Evolutionary conservation across 2,113 vertebrate species (phyloP).

Genomic region (Hippolais icterina): DNA sequence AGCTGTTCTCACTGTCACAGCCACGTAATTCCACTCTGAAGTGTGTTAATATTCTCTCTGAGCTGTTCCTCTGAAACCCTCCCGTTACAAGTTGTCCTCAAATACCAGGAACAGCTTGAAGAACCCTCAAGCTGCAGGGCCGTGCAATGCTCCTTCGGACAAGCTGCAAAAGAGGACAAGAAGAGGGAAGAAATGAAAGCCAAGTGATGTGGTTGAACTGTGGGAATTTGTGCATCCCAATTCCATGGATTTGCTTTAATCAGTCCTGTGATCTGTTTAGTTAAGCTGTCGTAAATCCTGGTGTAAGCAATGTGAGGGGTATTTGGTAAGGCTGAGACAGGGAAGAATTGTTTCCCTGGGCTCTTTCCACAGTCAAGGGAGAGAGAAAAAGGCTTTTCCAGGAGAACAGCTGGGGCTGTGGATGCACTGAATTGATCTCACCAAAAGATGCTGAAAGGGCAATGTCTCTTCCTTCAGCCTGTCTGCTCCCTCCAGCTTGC

Average conservation of each 20-base stretch:
- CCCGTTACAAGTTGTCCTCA: background rate
- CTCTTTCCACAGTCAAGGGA: background rate
- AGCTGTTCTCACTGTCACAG: constrained; percentile 39
- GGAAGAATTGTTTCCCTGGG: background rate
- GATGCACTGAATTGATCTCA: background rate
- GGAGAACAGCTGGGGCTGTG: background rate
- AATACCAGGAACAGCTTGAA: background rate
- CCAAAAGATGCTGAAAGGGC: background rate
- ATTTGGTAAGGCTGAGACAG: background rate
- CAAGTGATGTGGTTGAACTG: background rate
- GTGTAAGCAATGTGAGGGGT: background rate
- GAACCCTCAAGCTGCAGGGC: background rate
- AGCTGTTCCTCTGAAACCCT: background rate
- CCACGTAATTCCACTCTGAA: background rate
- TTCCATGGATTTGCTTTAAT: background rate
- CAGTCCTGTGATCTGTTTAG: background rate
- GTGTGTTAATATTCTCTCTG: background rate
- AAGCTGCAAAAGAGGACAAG: background rate
- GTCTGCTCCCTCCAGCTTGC: background rate
- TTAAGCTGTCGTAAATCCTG: background rate
- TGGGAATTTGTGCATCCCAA: background rate
- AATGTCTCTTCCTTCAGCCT: background rate
- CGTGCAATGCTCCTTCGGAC: background rate
- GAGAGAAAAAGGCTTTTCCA: background rate
- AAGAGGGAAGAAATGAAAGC: background rate